These are phyloP conservation scores for Engraulis encrasicolus DNA, from an alignment of 2,113 vertebrate genomes.

Conservation along the genomic window DNA sequence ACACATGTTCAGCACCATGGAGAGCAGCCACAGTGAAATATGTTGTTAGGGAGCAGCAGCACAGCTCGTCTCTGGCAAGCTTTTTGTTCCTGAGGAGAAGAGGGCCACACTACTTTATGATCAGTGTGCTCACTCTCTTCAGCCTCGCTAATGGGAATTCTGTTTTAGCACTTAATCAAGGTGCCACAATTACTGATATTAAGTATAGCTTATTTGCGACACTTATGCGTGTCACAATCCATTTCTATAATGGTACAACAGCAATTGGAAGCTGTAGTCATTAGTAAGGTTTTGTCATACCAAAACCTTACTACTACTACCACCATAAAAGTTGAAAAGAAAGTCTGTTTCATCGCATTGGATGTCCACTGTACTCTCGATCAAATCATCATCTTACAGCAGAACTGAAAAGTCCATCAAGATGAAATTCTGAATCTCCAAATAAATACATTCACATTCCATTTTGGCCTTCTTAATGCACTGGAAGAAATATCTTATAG, in stretches of 20 bases:
- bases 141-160: too few relatives aligned
- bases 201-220: too few relatives aligned
- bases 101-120: too few relatives aligned
- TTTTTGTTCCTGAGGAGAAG: too few relatives aligned
- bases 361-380: neutral
- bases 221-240: too few relatives aligned
- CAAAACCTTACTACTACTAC: too few relatives aligned
- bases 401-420: neutral
- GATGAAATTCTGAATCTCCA: neutral
- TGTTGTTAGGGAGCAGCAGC: neutral
- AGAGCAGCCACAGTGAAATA: conserved; percentile 36
- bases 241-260: too few relatives aligned
- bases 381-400: neutral
- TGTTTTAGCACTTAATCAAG: too few relatives aligned
- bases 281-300: neutral
- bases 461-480: neutral
- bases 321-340: neutral
- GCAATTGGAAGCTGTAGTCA: too few relatives aligned
- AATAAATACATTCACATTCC: neutral
- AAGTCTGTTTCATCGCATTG: neutral
- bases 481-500: neutral
- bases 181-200: too few relatives aligned
- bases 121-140: too few relatives aligned
- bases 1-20: conserved; percentile 38
- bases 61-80: too few relatives aligned